Conservation (phyloP, 2,797 vertebrate genomes). For the Ficedula albicollis region DNA sequence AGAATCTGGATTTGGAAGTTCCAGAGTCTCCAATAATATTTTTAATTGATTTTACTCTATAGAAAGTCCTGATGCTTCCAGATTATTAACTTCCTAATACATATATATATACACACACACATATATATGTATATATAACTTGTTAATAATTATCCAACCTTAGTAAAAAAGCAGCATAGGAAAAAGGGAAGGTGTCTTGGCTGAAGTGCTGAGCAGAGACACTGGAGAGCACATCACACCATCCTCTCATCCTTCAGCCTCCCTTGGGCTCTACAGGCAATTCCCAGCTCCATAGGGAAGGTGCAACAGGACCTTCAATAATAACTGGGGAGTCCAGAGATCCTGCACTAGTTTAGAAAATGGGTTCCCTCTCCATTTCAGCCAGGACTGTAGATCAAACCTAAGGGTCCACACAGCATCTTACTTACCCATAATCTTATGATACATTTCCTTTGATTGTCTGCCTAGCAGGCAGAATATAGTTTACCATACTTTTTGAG, state of each 20-base stretch:
- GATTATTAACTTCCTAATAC: not conserved
- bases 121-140: not conserved
- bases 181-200: not conserved
- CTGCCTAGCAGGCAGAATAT: not conserved
- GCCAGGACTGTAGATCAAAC: not conserved
- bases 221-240: not conserved
- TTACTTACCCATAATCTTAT: not conserved
- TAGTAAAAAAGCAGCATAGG: not conserved
- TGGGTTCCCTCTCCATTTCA: not conserved
- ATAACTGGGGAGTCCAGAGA: not conserved
- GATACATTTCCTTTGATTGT: not conserved
- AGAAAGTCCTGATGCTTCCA: not conserved
- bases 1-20: not conserved
- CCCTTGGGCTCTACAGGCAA: not conserved
- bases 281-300: fast-evolving
- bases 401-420: not conserved
- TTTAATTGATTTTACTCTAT: not conserved
- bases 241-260: not conserved
- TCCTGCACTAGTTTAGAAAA: not conserved
- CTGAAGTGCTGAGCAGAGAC: not conserved
- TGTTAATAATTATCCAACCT: not conserved
- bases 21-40: not conserved
- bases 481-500: not conserved
- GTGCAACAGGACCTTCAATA: not conserved
- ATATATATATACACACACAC: not conserved